Evolutionary conservation across 2,888 invertebrate genomes (phyloP).

Genomic region (Caenorhabditis becei): DNA sequence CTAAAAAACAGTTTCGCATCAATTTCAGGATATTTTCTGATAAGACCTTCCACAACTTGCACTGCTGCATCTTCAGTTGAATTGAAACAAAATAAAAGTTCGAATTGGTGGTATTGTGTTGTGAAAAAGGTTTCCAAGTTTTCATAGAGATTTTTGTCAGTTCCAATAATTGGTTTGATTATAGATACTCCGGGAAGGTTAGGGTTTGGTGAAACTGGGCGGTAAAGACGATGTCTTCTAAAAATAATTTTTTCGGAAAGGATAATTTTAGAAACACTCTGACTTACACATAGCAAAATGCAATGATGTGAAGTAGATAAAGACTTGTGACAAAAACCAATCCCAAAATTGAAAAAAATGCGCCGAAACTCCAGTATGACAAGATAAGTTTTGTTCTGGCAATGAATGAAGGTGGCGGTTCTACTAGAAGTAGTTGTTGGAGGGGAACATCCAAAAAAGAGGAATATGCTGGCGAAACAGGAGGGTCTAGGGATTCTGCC

Average conservation of each 20-base stretch:
- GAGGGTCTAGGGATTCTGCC: not conserved
- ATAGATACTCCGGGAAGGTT: slow-evolving; percentile 88
- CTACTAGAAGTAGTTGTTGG: not conserved
- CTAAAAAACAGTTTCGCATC: slow-evolving; percentile 87
- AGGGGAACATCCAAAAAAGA: not conserved
- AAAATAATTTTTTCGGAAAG: not conserved
- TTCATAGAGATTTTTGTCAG: slow-evolving; percentile 91
- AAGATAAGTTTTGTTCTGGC: not conserved
- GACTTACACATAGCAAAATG: slow-evolving; percentile 89
- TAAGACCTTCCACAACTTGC: slow-evolving; percentile 89
- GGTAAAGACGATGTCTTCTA: slow-evolving; percentile 64
- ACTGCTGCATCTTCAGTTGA: slow-evolving; percentile 92
- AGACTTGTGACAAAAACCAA: slow-evolving; percentile 91
- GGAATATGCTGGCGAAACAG: not conserved
- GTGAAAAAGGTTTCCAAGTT: slow-evolving; percentile 96
- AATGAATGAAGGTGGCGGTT: not conserved
- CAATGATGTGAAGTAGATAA: slow-evolving; percentile 91
- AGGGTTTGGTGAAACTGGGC: slow-evolving; percentile 21
- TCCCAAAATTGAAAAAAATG: slow-evolving; percentile 89
- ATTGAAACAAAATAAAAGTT: slow-evolving; percentile 94
- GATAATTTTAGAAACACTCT: not conserved
- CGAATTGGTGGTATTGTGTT: slow-evolving; percentile 92
- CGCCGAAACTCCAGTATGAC: not conserved
- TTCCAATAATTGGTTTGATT: slow-evolving; percentile 94
- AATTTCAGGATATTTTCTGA: slow-evolving; percentile 90